These are phyloP conservation scores for Porites lutea DNA, from an alignment of 64 coral and sea anemone genomes.

Conservation along the genomic window DNA sequence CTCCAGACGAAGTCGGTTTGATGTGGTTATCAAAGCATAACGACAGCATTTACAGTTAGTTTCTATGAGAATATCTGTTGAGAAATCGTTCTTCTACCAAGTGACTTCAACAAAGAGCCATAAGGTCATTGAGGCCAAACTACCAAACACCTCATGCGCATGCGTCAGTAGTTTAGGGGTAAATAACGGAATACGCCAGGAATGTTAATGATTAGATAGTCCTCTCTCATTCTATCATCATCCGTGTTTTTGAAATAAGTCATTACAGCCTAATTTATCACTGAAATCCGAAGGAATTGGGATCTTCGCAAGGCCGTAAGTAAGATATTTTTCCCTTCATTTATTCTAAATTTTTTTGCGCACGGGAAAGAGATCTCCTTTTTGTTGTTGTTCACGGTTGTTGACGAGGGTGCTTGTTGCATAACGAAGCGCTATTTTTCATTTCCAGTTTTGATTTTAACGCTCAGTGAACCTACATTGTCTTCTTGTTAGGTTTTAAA, in stretches of 20 bases:
- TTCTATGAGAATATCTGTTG: background rate
- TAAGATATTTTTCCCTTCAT: background rate
- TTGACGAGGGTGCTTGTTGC: conserved; percentile 6
- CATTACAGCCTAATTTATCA: conserved; percentile 3
- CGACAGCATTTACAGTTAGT: too few relatives aligned
- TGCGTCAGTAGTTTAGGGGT: background rate
- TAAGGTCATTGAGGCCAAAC: background rate
- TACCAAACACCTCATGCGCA: background rate
- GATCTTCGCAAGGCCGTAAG: conserved; percentile 29
- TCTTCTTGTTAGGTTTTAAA: background rate
- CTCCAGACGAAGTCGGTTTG: too few relatives aligned
- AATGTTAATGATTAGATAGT: conserved; percentile 53
- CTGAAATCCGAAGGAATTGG: conserved; percentile 21
- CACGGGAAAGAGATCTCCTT: background rate
- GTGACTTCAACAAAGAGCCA: background rate
- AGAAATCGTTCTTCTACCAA: background rate
- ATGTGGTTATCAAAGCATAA: too few relatives aligned
- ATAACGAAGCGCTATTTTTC: background rate
- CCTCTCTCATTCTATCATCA: conserved; percentile 26
- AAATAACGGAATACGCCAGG: conserved; percentile 35
- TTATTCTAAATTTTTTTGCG: background rate
- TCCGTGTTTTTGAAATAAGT: conserved; percentile 18
- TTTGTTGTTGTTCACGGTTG: conserved; percentile 3
- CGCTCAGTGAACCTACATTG: background rate
- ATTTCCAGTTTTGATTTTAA: conserved; percentile 40